A percentile compares a stretch with the other conserved stretches of the same genome.
Evolutionary conservation across 2,888 invertebrate species (phyloP).

Genomic region (Caradrina clavipalpis): DNA sequence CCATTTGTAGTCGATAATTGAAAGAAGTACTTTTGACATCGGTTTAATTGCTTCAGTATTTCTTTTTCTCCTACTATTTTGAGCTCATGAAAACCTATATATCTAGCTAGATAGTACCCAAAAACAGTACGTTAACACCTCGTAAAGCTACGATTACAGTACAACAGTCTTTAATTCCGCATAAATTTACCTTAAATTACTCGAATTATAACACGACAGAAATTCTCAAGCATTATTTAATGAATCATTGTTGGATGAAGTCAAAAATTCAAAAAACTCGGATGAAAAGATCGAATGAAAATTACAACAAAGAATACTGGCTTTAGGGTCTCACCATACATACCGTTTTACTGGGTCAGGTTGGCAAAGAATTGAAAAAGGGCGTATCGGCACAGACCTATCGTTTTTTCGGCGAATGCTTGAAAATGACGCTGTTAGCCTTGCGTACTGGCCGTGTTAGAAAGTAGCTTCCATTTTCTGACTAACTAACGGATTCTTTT

Average conservation of each 20-base stretch:
- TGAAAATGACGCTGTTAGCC: no score
- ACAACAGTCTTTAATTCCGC: conserved; percentile 14
- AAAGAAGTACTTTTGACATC: not conserved
- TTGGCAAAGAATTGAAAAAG: not conserved
- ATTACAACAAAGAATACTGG: conserved; percentile 63
- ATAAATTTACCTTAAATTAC: conserved; percentile 18
- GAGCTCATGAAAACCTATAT: not conserved
- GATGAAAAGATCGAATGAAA: conserved; percentile 63
- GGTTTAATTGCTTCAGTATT: conserved; percentile 21
- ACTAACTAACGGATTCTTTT: no score
- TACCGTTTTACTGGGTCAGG: not conserved
- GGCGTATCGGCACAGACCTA: not conserved
- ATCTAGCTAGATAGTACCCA: not conserved
- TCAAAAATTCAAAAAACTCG: conserved; percentile 37
- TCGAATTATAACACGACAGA: conserved; percentile 15
- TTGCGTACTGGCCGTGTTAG: no score
- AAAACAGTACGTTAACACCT: not conserved
- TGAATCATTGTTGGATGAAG: conserved; percentile 45
- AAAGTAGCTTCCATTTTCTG: no score
- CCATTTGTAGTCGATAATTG: conserved; percentile 2
- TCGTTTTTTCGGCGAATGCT: not conserved
- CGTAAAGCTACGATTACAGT: conserved; percentile 1
- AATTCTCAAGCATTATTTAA: conserved; percentile 32
- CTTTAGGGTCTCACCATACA: conserved; percentile 25
- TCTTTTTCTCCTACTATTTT: not conserved